Conservation (phyloP, 1,140 invertebrate genomes). For the Harpegnathos saltator region DNA sequence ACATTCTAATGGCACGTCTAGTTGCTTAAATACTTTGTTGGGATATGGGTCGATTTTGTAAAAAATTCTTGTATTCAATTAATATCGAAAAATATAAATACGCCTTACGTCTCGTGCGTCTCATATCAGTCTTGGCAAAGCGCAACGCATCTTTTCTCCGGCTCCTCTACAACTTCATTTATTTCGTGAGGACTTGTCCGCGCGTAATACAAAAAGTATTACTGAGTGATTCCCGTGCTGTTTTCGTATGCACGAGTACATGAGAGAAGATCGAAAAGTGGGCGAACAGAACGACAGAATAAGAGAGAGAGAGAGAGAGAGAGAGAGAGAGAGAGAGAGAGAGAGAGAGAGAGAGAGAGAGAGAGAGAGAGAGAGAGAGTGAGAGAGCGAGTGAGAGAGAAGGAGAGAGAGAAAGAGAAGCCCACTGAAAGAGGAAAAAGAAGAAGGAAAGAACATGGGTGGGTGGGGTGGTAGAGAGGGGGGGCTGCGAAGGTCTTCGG, state of each 20-base stretch:
- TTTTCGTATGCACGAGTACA: constrained; percentile 18
- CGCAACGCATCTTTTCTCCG: background rate
- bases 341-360: constrained; percentile 7
- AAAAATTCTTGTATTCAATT: too few species aligned
- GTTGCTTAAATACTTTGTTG: too few species aligned
- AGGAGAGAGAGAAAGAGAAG: background rate
- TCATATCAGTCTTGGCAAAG: background rate
- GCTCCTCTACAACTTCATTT: background rate
- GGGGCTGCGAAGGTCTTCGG: constrained; percentile 52
- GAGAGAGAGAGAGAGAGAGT: background rate
- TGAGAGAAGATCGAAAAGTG: background rate
- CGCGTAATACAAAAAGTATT: constrained; percentile 17
- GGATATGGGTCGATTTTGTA: too few species aligned
- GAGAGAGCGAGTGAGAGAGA: background rate
- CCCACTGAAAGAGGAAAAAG: background rate
- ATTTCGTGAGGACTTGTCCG: background rate
- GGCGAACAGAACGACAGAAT: background rate
- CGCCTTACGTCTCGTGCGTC: background rate
- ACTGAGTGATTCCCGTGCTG: background rate
- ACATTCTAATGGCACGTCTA: too few species aligned
- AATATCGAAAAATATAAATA: too few species aligned
- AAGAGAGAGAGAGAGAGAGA: background rate
- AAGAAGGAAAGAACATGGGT: constrained; percentile 1
- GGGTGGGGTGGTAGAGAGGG: constrained; percentile 17
- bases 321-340: constrained; percentile 7